Evolutionary conservation across 2,888 invertebrate genomes (phyloP), one percentile per base, ranked within the genome.

Genomic region (Cinara cedri): DNA sequence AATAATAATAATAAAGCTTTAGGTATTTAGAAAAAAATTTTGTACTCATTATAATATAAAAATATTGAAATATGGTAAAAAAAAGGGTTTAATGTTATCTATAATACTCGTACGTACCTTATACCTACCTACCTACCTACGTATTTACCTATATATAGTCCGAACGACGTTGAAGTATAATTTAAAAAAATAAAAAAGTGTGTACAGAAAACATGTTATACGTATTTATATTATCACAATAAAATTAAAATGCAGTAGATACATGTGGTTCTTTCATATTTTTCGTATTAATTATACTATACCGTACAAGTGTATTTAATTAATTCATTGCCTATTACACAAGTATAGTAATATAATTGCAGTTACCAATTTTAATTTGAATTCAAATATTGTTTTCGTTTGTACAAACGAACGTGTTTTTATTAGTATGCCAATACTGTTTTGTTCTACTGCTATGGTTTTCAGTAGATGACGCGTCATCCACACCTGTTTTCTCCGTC

Each of bases 251-350:
- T 14, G 55, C 24, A 24, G 11, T 34, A 34, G n/a, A n/a, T 44
- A 46, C 57, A 72, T 72, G 24, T 57, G 71, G 44, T 57, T 44
- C 44, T 57, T 72, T 57, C 57, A 44, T 72, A 72, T 57, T 34
- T 34, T 57, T 11, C 44, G 44, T 26, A 57, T 6, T 72, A 72
- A 57, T 57, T 44, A 34, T 34, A 44, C 44, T 44, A n/a, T n/a
- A 24, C 44, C 8, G 44, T 72, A 46, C 44, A 57, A 72, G 9
- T 13, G 24, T 57, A 44, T 13, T 46, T 57, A 34, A 49, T 68
- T 68, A 51, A 26, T 65, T 24, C 46, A 21, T 65, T 21, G 21
- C 34, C 44, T 44, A 21, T 63, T 51, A 19, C 34, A 34, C 34
- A n/a, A n/a, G n/a, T n/a, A n/a, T n/a, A n/a, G n/a, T n/a, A n/a